Conservation (phyloP, 2,797 vertebrate genomes). For the Thamnophis elegans region DNA sequence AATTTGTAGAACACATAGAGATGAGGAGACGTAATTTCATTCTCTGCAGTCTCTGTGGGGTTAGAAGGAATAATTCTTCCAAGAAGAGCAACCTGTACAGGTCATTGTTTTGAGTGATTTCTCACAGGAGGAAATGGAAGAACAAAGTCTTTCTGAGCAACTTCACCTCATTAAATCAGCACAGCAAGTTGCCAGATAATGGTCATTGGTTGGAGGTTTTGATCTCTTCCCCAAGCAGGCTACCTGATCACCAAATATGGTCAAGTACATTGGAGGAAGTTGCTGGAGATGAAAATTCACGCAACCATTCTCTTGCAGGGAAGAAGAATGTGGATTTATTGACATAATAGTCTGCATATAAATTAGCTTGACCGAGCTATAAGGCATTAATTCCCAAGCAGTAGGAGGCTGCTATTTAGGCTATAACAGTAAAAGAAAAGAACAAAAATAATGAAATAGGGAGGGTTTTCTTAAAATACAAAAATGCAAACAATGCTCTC, state of each 20-base stretch:
- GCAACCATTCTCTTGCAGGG: neutral
- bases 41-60: neutral
- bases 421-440: neutral
- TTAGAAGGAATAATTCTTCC: neutral
- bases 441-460: neutral
- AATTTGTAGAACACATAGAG: constrained; percentile 28
- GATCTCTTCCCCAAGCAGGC: constrained; percentile 6
- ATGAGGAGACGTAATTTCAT: constrained; percentile 29
- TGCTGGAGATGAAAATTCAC: constrained; percentile 23
- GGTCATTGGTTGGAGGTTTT: constrained; percentile 34
- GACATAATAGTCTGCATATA: neutral
- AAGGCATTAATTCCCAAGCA: neutral
- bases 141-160: constrained; percentile 34
- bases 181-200: constrained; percentile 40
- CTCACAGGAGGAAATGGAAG: neutral
- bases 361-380: neutral
- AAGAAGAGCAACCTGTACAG: neutral
- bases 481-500: neutral
- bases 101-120: constrained; percentile 36
- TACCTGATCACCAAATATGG: constrained; percentile 13
- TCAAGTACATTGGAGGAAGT: constrained; percentile 26
- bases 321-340: neutral
- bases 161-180: constrained; percentile 34
- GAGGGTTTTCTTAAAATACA: constrained; percentile 10
- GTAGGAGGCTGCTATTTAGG: neutral